phyloP scores from a whole-genome alignment of 2,113 vertebrate species.

The Carlito syrichta region DNA sequence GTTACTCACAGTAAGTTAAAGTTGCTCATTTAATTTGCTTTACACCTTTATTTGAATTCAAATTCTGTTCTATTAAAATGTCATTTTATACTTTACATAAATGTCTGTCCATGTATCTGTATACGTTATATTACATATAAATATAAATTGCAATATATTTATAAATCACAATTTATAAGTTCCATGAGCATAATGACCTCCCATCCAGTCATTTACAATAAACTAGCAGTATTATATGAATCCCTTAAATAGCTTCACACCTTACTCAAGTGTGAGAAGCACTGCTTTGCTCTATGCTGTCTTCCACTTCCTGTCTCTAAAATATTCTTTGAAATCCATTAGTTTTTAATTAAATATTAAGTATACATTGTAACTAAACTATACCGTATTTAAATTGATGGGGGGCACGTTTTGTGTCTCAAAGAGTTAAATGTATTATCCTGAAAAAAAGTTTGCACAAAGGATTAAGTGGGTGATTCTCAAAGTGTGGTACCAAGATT shows the following conservation, averaged over 20 bases:
- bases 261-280: neutral
- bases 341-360: neutral
- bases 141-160: neutral
- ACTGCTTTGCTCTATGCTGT: neutral
- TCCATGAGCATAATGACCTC: neutral
- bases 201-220: neutral
- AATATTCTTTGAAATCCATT: conserved; percentile 7
- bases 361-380: neutral
- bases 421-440: neutral
- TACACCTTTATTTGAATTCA: neutral
- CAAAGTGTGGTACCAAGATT: neutral
- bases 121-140: neutral
- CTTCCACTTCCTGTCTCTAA: neutral
- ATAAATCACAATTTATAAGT: neutral
- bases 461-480: neutral
- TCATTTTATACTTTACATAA: neutral
- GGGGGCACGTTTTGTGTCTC: neutral
- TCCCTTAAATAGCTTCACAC: neutral
- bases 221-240: neutral
- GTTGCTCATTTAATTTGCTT: conserved; percentile 37
- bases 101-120: neutral
- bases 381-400: neutral
- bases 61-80: neutral
- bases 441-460: neutral
- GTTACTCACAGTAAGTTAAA: conserved; percentile 10